These are phyloP conservation scores for Mesaphorura yosii DNA, from an alignment of 1,140 invertebrate genomes.

Conservation along the genomic window DNA sequence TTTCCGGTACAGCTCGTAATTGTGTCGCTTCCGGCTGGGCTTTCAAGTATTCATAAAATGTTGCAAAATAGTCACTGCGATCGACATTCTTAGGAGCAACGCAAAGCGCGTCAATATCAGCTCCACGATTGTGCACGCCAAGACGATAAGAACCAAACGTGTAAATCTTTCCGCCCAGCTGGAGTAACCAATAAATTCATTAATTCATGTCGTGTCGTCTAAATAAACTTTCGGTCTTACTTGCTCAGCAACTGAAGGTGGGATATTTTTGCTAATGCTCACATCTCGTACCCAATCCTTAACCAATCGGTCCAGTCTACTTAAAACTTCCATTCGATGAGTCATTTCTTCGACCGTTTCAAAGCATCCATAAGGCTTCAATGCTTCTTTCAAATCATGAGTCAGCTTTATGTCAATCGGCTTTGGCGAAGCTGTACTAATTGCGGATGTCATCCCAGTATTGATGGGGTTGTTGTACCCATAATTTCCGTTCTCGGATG, in stretches of 20 bases:
- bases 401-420: slow-evolving; percentile 70
- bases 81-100: slow-evolving; percentile 93
- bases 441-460: slow-evolving; percentile 76
- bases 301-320: slow-evolving; percentile 76
- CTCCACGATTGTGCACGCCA: slow-evolving; percentile 92
- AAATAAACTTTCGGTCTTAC: slow-evolving; percentile 31
- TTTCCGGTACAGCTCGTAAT: slow-evolving; percentile 84
- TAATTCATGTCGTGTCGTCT: background rate
- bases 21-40: slow-evolving; percentile 75
- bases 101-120: slow-evolving; percentile 97
- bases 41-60: slow-evolving; percentile 85
- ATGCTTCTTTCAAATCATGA: slow-evolving; percentile 63
- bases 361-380: slow-evolving; percentile 75
- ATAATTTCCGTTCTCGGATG: background rate
- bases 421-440: slow-evolving; percentile 76
- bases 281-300: slow-evolving; percentile 85
- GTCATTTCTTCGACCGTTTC: slow-evolving; percentile 82
- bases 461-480: background rate
- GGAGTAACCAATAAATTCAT: slow-evolving; percentile 13
- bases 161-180: slow-evolving; percentile 91
- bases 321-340: slow-evolving; percentile 55
- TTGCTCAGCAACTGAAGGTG: slow-evolving; percentile 65
- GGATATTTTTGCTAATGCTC: slow-evolving; percentile 78
- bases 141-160: slow-evolving; percentile 92
- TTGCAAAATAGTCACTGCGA: slow-evolving; percentile 83